phyloP scores from a whole-genome alignment of 2,113 vertebrate genomes.

The Phylloscopus trochilus region DNA sequence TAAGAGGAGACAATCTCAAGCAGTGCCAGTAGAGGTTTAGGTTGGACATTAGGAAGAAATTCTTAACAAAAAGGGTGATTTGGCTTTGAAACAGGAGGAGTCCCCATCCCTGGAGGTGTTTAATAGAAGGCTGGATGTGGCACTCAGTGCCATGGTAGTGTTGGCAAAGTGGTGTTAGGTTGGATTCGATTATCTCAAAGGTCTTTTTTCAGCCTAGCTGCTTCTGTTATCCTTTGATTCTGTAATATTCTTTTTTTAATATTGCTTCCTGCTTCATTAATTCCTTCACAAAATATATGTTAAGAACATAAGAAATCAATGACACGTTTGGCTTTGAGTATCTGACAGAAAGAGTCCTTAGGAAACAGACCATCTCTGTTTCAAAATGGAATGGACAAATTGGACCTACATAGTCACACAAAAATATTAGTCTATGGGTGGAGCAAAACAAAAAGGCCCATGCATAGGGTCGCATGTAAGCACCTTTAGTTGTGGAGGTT shows the following conservation, averaged over 20 bases:
- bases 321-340: not conserved
- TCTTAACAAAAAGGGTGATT: no score
- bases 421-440: not conserved
- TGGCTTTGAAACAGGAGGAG: not conserved
- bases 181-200: not conserved
- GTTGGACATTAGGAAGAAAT: not conserved
- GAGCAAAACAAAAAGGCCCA: not conserved
- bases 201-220: not conserved
- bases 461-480: not conserved
- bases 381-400: not conserved
- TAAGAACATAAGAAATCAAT: not conserved
- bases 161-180: not conserved
- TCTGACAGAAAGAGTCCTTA: not conserved
- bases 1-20: not conserved
- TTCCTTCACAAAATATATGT: not conserved
- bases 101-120: not conserved
- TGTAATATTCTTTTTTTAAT: not conserved
- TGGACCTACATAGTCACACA: not conserved
- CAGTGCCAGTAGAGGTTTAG: not conserved
- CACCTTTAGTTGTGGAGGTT: not conserved
- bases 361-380: not conserved
- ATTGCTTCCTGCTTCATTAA: not conserved
- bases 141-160: not conserved
- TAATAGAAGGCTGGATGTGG: not conserved
- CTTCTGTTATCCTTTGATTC: not conserved